Evolutionary conservation across 2,113 vertebrate species (phyloP).

Genomic region (Myxocyprinus asiaticus): DNA sequence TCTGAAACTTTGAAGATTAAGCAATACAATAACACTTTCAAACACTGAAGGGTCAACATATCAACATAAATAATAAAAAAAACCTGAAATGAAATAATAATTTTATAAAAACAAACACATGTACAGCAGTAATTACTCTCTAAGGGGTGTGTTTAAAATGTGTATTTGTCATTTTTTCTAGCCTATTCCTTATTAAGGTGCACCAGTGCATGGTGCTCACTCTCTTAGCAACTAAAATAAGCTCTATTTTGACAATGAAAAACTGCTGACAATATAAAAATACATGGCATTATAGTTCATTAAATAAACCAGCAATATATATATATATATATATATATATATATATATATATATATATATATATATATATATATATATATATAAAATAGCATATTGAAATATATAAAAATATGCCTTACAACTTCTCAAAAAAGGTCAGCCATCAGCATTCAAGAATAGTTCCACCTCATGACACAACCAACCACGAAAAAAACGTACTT

Average conservation of each 20-base stretch:
- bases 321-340: conserved; percentile 83
- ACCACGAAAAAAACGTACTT: conserved; percentile 68
- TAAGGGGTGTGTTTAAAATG: conserved; percentile 56
- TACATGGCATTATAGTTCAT: conserved; percentile 79
- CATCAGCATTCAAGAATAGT: conserved; percentile 69
- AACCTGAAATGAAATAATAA: conserved; percentile 57
- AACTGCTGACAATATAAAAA: conserved; percentile 82
- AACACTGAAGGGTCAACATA: conserved; percentile 62
- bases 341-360: conserved; percentile 80
- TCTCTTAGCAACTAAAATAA: conserved; percentile 72
- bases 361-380: conserved; percentile 77
- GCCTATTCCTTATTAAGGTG: conserved; percentile 51
- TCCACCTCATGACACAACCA: conserved; percentile 70
- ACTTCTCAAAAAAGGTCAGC: conserved; percentile 76
- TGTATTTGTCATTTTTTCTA: conserved; percentile 28
- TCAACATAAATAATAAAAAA: conserved; percentile 63
- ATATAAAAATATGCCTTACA: conserved; percentile 75
- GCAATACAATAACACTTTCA: conserved; percentile 63
- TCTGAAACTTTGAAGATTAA: conserved; percentile 61
- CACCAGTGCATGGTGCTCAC: conserved; percentile 64
- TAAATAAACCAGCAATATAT: conserved; percentile 81
- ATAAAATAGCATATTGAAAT: conserved; percentile 80
- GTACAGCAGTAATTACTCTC: conserved; percentile 71
- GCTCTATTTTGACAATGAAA: conserved; percentile 73
- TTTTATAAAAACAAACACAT: conserved; percentile 41